Conservation (phyloP, 2,797 vertebrate species). For the Poeciliopsis infans region DNA sequence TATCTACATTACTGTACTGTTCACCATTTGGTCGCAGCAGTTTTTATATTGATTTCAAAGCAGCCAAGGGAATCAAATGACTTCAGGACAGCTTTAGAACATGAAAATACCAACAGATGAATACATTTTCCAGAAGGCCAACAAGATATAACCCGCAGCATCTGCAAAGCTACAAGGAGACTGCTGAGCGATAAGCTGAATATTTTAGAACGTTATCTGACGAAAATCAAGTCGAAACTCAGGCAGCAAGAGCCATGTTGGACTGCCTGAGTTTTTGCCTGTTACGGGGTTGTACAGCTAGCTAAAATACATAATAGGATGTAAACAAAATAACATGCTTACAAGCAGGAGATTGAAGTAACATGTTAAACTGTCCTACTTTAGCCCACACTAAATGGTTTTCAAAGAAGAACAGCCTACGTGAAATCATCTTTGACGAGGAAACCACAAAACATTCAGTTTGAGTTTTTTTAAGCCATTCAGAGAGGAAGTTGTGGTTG, state of each 20-base stretch:
- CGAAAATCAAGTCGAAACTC: not conserved
- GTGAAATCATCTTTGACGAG: not conserved
- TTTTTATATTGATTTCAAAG: not conserved
- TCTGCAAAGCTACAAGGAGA: conserved; percentile 6
- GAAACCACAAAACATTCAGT: not conserved
- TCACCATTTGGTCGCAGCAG: not conserved
- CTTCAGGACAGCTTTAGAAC: conserved; percentile 1
- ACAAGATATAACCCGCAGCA: not conserved
- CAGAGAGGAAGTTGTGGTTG: not conserved
- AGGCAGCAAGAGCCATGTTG: not conserved
- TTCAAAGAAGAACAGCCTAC: not conserved
- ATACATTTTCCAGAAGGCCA: not conserved
- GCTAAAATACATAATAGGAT: not conserved
- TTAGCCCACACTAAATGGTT: not conserved
- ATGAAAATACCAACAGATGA: not conserved
- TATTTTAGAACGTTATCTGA: not conserved
- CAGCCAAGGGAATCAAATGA: not conserved
- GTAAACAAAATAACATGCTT: not conserved
- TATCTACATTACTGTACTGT: not conserved
- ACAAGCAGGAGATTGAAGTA: not conserved
- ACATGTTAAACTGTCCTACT: not conserved
- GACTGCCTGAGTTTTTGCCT: too few species aligned
- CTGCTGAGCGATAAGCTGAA: not conserved
- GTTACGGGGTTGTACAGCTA: not conserved
- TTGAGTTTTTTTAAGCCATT: not conserved